Conservation (phyloP, 1,140 invertebrate species). For the Procambarus virginalis region DNA sequence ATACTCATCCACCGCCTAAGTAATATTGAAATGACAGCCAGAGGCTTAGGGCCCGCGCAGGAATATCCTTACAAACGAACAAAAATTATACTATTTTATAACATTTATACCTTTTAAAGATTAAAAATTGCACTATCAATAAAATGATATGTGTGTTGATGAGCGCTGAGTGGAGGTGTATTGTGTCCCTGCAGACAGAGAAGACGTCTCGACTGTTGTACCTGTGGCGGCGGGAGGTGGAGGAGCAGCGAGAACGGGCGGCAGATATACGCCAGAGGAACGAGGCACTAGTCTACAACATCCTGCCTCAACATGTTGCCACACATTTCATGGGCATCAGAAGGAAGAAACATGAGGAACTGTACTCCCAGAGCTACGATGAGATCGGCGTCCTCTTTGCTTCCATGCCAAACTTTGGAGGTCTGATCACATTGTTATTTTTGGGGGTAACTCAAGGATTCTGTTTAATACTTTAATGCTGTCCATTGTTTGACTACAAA, state of each 20-base stretch:
- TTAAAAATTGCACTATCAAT: too few species aligned
- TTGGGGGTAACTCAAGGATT: too few species aligned
- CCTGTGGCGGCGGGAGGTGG: slow-evolving; percentile 83
- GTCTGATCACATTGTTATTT: slow-evolving; percentile 73
- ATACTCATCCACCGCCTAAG: too few species aligned
- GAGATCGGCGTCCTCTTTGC: slow-evolving; percentile 94
- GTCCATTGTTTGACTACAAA: too few species aligned
- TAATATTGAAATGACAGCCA: too few species aligned
- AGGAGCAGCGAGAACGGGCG: slow-evolving; percentile 88
- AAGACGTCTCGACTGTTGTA: slow-evolving; percentile 85
- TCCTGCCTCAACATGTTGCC: slow-evolving; percentile 89
- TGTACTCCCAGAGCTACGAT: slow-evolving; percentile 94
- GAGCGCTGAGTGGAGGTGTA: too few species aligned
- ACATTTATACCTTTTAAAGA: too few species aligned
- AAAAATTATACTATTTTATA: too few species aligned
- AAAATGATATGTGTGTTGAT: too few species aligned
- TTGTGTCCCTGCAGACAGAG: slow-evolving; percentile 79
- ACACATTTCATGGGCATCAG: slow-evolving; percentile 88
- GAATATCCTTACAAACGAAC: too few species aligned
- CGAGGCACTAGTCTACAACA: slow-evolving; percentile 83
- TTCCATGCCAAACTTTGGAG: slow-evolving; percentile 95
- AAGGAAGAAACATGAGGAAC: slow-evolving; percentile 87
- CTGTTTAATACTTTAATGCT: too few species aligned
- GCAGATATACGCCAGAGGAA: slow-evolving; percentile 90
- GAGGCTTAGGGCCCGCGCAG: too few species aligned